A percentile compares a stretch with the other conserved stretches of the same genome.
phyloP scores from a whole-genome alignment of 1,140 invertebrate genomes.

The Metaphire vulgaris region DNA sequence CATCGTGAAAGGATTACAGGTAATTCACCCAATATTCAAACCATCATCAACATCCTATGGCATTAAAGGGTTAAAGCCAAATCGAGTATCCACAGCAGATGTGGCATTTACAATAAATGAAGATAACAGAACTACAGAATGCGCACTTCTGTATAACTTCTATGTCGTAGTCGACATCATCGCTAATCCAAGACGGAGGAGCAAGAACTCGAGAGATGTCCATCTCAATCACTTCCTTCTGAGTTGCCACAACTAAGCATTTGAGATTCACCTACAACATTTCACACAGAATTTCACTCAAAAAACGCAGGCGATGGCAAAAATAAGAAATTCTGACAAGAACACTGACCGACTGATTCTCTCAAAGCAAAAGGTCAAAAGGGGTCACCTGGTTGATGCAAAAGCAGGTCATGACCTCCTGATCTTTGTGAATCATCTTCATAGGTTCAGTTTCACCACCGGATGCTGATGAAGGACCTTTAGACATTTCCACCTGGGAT shows the following conservation, averaged over 20 bases:
- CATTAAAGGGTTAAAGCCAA: too few relatives aligned
- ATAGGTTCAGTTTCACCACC: constrained; percentile 3
- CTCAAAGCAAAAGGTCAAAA: too few relatives aligned
- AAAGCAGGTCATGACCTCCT: constrained; percentile 95
- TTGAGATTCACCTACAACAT: constrained; percentile 61
- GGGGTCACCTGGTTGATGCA: constrained; percentile 76
- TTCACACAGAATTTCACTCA: too few relatives aligned
- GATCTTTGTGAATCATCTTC: constrained; percentile 95
- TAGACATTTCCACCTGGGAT: background rate
- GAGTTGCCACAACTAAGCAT: constrained; percentile 81
- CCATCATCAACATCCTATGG: too few relatives aligned
- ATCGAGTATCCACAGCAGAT: too few relatives aligned
- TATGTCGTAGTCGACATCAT: constrained; percentile 92
- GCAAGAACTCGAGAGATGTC: constrained; percentile 83
- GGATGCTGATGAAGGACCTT: background rate
- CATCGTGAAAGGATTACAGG: too few relatives aligned
- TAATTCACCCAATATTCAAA: too few relatives aligned
- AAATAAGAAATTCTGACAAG: too few relatives aligned
- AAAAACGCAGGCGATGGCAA: too few relatives aligned
- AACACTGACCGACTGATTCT: too few relatives aligned
- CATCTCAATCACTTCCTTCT: constrained; percentile 93
- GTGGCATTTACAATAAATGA: too few relatives aligned
- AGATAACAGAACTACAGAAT: too few relatives aligned
- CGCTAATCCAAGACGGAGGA: constrained; percentile 79
- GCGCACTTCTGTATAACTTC: constrained; percentile 69